Evolutionary conservation across 2,113 vertebrate species (phyloP).

Genomic region (Chionodraco myersi): DNA sequence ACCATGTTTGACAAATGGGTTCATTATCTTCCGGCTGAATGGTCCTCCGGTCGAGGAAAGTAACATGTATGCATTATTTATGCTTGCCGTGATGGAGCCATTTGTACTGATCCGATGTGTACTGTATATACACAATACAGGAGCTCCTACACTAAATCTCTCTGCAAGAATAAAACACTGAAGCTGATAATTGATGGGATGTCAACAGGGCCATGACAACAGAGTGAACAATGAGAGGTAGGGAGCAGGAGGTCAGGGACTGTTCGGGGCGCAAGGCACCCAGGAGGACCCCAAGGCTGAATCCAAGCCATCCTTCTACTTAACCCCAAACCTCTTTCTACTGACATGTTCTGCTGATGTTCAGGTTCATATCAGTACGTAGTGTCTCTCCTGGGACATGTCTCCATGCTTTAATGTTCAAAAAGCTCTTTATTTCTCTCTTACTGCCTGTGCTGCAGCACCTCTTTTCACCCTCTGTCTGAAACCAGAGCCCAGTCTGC

Average conservation of each 20-base stretch:
- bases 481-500: too few species aligned
- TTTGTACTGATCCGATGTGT: slow-evolving; percentile 46
- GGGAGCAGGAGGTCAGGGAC: slow-evolving; percentile 12
- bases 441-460: too few species aligned
- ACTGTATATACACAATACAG: background rate
- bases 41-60: slow-evolving; percentile 20
- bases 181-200: slow-evolving; percentile 6
- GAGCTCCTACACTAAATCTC: background rate
- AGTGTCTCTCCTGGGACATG: too few species aligned
- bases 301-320: background rate
- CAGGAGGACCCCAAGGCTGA: background rate
- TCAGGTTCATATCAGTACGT: too few species aligned
- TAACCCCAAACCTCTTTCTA: too few species aligned
- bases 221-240: background rate
- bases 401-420: too few species aligned
- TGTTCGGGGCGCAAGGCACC: background rate
- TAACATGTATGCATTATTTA: slow-evolving; percentile 34
- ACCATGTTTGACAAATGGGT: slow-evolving; percentile 67
- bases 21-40: slow-evolving; percentile 62
- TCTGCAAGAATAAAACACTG: slow-evolving; percentile 1
- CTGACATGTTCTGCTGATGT: too few species aligned
- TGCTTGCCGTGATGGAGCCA: slow-evolving; percentile 28
- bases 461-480: too few species aligned
- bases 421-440: too few species aligned
- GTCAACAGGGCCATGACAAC: slow-evolving; percentile 23